Base-by-base conservation (phyloP, 2,888 invertebrate genomes). In the Beris morrisii region DNA sequence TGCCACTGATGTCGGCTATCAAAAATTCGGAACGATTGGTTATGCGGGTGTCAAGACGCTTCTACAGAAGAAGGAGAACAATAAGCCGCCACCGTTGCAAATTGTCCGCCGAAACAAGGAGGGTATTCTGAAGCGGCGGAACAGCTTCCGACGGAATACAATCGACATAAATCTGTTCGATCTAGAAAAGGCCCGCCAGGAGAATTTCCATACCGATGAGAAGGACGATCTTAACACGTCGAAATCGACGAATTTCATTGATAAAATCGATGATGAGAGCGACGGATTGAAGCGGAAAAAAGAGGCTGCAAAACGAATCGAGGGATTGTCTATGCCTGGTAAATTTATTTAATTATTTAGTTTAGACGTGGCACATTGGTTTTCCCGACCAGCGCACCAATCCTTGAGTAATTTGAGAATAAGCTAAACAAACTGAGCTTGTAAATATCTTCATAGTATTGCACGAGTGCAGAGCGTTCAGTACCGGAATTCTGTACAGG, bases 91-190 rank as follows among this genome's bases (percentile, higher is more conserved):
- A 6, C 50, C 61, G 31, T 44, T 67, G 12, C 70, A 70, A 46
- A 69, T 71, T 7, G 48, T 68, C n/a, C 52, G 68, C 46, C 53
- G 61, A 22, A 45, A 63, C n/a, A 57, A 44, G 55, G 66, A 69
- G 44, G 53, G 58, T 28, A 50, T 66, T 5, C 38, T 61, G 52
- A 69, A 66, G 63, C 53, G 65, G 32, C 68, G 65, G 45, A 66
- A 66, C 46, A 65, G 68, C 52, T 67, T 55, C 9, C 68, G 72
- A 38, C 46, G 72, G 30, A 71, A 71, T 57, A 72, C 72, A n/a
- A 72, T 72, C 44, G 71, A 71, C 57, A 70, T 71, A 0, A 69
- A 69, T 52, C 54, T 66, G 1, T 69, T 69, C 30, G 72, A 72
- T 64, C 43, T 71, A 32, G 64, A 69, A 50, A 69, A 66, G 38